A percentile compares a stretch with the other conserved stretches of the same genome.
Conservation (phyloP, 2,888 invertebrate species). For the Dorcus parallelipipedus region DNA sequence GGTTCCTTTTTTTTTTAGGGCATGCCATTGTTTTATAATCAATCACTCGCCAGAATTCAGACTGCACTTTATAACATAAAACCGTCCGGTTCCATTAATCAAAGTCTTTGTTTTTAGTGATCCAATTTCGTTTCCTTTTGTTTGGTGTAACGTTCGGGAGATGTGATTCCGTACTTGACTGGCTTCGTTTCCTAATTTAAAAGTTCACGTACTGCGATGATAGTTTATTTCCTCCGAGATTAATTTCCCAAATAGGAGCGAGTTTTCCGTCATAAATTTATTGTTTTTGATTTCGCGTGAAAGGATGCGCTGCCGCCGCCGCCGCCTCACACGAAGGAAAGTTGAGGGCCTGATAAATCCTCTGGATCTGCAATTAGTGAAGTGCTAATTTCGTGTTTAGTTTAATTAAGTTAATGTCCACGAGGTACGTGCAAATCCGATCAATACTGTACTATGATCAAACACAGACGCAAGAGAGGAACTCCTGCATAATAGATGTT, state of each 20-base stretch:
- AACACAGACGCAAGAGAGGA: background rate
- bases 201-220: constrained; percentile 6
- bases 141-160: constrained; percentile 38
- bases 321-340: too few species aligned
- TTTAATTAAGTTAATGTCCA: too few species aligned
- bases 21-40: constrained; percentile 28
- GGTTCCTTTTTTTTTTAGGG: background rate
- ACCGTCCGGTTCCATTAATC: constrained; percentile 45
- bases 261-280: background rate
- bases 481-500: background rate
- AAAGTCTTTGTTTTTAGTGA: constrained; percentile 47
- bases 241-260: constrained; percentile 5
- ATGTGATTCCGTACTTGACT: constrained; percentile 39
- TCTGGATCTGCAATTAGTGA: too few species aligned
- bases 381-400: too few species aligned
- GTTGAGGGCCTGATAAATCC: too few species aligned
- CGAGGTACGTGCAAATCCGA: background rate
- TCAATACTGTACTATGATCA: background rate
- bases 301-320: too few species aligned
- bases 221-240: constrained; percentile 13
- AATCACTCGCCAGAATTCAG: constrained; percentile 18
- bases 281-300: background rate
- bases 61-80: constrained; percentile 40
- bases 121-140: constrained; percentile 47
- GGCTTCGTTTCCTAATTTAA: constrained; percentile 15